These are phyloP conservation scores for Thymallus thymallus DNA, from an alignment of 2,113 vertebrate genomes.

Conservation along the genomic window DNA sequence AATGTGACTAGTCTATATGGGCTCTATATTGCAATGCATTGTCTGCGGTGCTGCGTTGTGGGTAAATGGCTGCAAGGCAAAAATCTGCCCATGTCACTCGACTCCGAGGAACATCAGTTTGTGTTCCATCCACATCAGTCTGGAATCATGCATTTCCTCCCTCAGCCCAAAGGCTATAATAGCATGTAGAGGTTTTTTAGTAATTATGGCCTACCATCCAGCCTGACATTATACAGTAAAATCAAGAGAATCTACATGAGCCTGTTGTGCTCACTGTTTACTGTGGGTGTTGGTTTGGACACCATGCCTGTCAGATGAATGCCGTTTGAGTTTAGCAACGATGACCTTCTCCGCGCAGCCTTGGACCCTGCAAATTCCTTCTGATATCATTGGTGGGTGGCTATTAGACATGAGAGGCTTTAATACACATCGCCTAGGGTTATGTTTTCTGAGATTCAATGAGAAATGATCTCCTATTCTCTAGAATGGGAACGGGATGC, in stretches of 20 bases:
- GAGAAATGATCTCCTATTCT: conserved; percentile 69
- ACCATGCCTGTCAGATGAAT: conserved; percentile 74
- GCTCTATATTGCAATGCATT: conserved; percentile 64
- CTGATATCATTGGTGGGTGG: conserved; percentile 76
- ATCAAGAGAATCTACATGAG: conserved; percentile 66
- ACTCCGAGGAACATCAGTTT: conserved; percentile 74
- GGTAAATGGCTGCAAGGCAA: conserved; percentile 69
- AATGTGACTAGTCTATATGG: conserved; percentile 59
- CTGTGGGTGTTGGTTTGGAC: conserved; percentile 72
- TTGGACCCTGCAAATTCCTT: conserved; percentile 75
- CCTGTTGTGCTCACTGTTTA: conserved; percentile 46
- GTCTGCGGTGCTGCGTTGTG: conserved; percentile 69
- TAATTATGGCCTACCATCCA: conserved; percentile 68
- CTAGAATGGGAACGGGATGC: conserved; percentile 45
- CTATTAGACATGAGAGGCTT: conserved; percentile 76
- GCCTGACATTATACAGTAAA: conserved; percentile 64
- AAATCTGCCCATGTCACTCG: conserved; percentile 72
- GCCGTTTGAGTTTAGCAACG: conserved; percentile 66
- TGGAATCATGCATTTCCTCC: conserved; percentile 63
- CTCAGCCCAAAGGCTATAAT: conserved; percentile 51
- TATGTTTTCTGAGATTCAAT: conserved; percentile 73
- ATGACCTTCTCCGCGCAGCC: conserved; percentile 74
- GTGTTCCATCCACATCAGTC: conserved; percentile 69
- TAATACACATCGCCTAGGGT: conserved; percentile 74
- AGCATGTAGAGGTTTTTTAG: conserved; percentile 75